Conservation (phyloP, 2,113 vertebrate genomes). For the Bujurquina vittata region DNA sequence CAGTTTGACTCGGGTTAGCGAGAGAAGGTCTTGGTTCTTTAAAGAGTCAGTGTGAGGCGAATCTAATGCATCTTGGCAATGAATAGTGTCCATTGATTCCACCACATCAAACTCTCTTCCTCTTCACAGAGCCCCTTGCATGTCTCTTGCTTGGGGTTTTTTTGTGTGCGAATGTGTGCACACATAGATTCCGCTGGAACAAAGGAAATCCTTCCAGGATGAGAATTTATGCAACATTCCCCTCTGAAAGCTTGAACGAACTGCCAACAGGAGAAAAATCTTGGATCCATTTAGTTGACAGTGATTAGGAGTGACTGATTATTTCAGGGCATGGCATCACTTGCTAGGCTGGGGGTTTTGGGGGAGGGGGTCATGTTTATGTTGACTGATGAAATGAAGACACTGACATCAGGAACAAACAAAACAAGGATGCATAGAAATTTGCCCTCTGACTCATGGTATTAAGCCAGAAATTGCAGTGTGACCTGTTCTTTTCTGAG, state of each 20-base stretch:
- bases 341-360: background rate
- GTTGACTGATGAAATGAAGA: constrained; percentile 71
- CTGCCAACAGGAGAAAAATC: constrained; percentile 19
- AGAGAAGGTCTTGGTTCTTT: constrained; percentile 39
- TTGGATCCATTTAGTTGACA: constrained; percentile 36
- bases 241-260: constrained; percentile 28
- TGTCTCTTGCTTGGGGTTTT: constrained; percentile 39
- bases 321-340: constrained; percentile 21
- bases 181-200: constrained; percentile 18
- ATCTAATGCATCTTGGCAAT: constrained; percentile 65
- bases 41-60: constrained; percentile 52
- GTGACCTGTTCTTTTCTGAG: constrained; percentile 54
- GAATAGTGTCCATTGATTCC: constrained; percentile 76
- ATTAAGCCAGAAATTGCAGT: constrained; percentile 53
- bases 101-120: constrained; percentile 72
- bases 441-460: constrained; percentile 40
- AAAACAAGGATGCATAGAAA: constrained; percentile 24
- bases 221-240: constrained; percentile 37
- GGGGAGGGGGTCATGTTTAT: constrained; percentile 59
- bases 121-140: constrained; percentile 52
- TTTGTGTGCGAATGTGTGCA: background rate
- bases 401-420: constrained; percentile 23
- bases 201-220: constrained; percentile 31
- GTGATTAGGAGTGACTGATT: constrained; percentile 56
- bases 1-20: constrained; percentile 20